Conservation (phyloP, 2,888 invertebrate genomes). For the Incurvaria masculella region DNA sequence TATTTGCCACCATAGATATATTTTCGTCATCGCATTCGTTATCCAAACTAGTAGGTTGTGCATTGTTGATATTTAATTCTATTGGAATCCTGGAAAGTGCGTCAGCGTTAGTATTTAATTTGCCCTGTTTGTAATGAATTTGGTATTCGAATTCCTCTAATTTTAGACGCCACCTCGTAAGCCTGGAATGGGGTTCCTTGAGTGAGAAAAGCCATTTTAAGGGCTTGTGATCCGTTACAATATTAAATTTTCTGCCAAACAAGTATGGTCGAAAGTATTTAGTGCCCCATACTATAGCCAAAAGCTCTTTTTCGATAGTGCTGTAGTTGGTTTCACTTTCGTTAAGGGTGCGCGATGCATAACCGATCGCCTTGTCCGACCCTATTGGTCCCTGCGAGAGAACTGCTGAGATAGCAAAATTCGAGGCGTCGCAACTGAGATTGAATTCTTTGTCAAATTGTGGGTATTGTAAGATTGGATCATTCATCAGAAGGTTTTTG, state of each 20-base stretch:
- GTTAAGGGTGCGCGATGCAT: slow-evolving; percentile 21
- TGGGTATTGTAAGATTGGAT: slow-evolving; percentile 15
- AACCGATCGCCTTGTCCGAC: slow-evolving; percentile 18
- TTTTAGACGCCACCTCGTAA: slow-evolving; percentile 21
- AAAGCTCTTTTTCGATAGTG: slow-evolving; percentile 22
- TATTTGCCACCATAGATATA: too few species aligned
- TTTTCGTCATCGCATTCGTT: too few species aligned
- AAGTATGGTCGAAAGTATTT: slow-evolving; percentile 19
- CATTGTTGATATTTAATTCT: slow-evolving; percentile 1
- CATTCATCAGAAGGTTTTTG: slow-evolving; percentile 6
- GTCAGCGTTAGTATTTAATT: slow-evolving; percentile 11
- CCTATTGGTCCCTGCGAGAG: slow-evolving; percentile 16
- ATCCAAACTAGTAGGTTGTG: too few species aligned
- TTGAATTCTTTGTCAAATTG: slow-evolving; percentile 18
- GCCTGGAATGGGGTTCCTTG: slow-evolving; percentile 20
- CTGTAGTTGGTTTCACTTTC: slow-evolving; percentile 20
- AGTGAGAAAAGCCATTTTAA: slow-evolving; percentile 20
- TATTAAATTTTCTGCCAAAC: slow-evolving; percentile 20
- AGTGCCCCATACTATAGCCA: slow-evolving; percentile 19
- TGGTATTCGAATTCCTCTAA: slow-evolving; percentile 23
- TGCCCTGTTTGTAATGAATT: slow-evolving; percentile 17
- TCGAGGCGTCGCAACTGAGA: slow-evolving; percentile 22
- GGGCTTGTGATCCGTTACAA: slow-evolving; percentile 24
- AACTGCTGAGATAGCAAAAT: slow-evolving; percentile 21
- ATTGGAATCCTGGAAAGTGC: slow-evolving; percentile 11